A percentile compares a stretch with the other conserved stretches of the same genome.
Evolutionary conservation across 1,140 invertebrate species (phyloP).

Genomic region (Goniozus legneri): DNA sequence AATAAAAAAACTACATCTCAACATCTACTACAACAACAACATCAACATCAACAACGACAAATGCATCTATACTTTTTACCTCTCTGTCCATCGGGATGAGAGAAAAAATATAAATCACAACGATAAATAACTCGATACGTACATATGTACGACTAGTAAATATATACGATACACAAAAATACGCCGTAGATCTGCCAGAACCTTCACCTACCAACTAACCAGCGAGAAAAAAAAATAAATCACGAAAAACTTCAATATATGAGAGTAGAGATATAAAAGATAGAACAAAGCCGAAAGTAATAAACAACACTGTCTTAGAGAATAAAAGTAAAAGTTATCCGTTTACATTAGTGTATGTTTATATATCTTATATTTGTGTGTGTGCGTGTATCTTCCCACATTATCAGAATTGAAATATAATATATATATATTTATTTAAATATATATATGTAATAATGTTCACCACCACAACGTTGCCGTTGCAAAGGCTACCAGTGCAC

Average conservation of each 20-base stretch:
- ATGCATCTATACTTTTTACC: conserved; percentile 18
- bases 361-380: conserved; percentile 3
- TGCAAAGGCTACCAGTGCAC: conserved; percentile 50
- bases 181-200: conserved; percentile 48
- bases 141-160: no score
- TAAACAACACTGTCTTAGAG: no score
- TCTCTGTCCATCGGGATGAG: conserved; percentile 8
- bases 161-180: conserved; percentile 36
- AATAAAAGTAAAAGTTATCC: no score
- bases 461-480: conserved; percentile 40
- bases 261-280: no score
- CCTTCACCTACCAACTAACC: conserved; percentile 39
- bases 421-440: conserved; percentile 4
- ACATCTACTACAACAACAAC: conserved; percentile 8
- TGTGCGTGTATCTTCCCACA: conserved; percentile 1
- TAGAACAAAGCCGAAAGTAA: no score
- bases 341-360: conserved; percentile 5
- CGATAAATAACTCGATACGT: conserved; percentile 12
- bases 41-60: conserved; percentile 12
- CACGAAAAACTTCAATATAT: no score
- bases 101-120: conserved; percentile 12
- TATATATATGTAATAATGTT: conserved; percentile 12
- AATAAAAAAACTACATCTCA: no score
- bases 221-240: no score
- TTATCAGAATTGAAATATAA: background rate